Conservation (phyloP, 2,113 vertebrate genomes). For the Syngnathoides biaculeatus region DNA sequence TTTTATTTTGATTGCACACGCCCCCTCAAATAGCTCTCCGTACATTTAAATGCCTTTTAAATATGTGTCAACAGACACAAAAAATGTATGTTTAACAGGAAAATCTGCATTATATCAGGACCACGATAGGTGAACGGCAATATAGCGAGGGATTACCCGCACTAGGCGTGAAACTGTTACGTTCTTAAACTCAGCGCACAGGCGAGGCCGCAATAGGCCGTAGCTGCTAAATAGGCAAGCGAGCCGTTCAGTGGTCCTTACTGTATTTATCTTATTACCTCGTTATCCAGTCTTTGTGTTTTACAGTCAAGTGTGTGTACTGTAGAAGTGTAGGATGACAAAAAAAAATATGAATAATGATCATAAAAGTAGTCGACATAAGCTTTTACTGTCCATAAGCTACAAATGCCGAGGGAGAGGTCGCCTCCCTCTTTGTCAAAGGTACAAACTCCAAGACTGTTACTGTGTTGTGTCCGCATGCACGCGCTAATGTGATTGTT, state of each 20-base stretch:
- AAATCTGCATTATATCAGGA: slow-evolving; percentile 12
- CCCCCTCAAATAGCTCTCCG: no score
- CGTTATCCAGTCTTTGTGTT: slow-evolving; percentile 64
- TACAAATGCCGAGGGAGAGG: slow-evolving; percentile 57
- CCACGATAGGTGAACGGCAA: slow-evolving; percentile 10
- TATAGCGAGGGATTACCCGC: slow-evolving; percentile 27
- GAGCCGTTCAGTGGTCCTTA: slow-evolving; percentile 55
- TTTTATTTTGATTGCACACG: no score
- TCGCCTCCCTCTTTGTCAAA: slow-evolving; percentile 26
- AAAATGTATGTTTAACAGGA: slow-evolving; percentile 2
- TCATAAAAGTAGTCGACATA: slow-evolving; percentile 59
- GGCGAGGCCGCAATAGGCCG: slow-evolving; percentile 43
- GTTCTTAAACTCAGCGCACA: slow-evolving; percentile 63
- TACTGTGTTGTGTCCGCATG: slow-evolving; percentile 60
- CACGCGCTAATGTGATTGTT: slow-evolving; percentile 43
- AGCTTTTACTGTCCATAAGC: slow-evolving; percentile 66
- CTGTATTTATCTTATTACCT: slow-evolving; percentile 67
- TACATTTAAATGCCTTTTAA: background rate
- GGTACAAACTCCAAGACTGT: slow-evolving; percentile 32
- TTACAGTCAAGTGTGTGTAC: slow-evolving; percentile 50
- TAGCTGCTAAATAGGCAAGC: slow-evolving; percentile 58
- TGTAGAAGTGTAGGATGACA: slow-evolving; percentile 40
- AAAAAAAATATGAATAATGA: background rate
- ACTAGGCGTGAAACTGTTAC: slow-evolving; percentile 70
- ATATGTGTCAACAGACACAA: background rate